phyloP scores from a whole-genome alignment of 2,113 vertebrate species.

The Glaucomys volans region DNA sequence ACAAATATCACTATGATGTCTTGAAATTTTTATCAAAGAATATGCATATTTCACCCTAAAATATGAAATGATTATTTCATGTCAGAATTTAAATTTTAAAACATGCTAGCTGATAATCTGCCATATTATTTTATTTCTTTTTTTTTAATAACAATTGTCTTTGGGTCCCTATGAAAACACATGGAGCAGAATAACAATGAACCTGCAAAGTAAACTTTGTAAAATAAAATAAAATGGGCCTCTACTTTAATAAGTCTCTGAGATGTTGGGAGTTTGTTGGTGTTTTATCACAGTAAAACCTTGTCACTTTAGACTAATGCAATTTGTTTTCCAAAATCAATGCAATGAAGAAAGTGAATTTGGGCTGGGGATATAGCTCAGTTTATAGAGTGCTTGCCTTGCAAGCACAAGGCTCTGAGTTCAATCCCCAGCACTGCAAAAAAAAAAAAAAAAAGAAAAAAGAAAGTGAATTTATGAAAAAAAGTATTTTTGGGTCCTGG shows the following conservation, averaged over 20 bases:
- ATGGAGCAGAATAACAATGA: background rate
- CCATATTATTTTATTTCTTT: background rate
- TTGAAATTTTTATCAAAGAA: constrained; percentile 3
- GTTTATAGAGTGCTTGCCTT: too few species aligned
- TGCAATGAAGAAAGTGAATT: background rate
- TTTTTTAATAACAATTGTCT: background rate
- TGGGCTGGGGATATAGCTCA: background rate
- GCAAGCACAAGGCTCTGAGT: too few species aligned
- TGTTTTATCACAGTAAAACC: background rate
- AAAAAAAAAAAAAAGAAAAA: too few species aligned
- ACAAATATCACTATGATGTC: background rate
- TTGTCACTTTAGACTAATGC: background rate
- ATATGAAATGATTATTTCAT: background rate
- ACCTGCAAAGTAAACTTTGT: background rate
- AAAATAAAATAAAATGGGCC: background rate
- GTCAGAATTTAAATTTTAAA: background rate
- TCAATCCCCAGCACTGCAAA: too few species aligned
- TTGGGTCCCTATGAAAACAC: background rate
- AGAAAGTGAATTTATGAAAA: background rate
- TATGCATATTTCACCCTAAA: background rate
- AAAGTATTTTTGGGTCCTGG: too few species aligned
- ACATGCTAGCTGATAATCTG: background rate
- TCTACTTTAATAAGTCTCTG: background rate
- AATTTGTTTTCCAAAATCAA: background rate
- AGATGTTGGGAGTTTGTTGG: background rate